Evolutionary conservation across 2,797 vertebrate species (phyloP), one percentile per base, ranked within the genome.

Genomic region (Neomorphus geoffroyi): DNA sequence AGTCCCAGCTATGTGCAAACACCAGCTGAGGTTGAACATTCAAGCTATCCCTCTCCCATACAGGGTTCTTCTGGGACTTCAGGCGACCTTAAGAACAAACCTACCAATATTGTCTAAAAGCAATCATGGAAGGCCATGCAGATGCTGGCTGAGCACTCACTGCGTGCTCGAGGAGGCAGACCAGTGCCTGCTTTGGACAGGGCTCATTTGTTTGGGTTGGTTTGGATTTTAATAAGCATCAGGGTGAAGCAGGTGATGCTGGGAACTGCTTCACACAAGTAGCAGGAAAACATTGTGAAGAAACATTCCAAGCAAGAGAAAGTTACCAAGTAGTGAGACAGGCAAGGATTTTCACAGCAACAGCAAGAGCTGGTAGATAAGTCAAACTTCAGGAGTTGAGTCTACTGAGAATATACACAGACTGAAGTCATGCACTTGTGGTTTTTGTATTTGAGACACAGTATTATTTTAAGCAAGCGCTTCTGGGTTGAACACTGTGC

Each of bases 141-240:
- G 37, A 4, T 1, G 8, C 54, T 7, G 53, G 18, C 37, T 32
- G 45, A n/a, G 50, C 48, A 4, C 5, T 14, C 53, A 1, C 17
- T 19, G 75, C 50, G 30, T 9, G 9, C 56, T 18, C 50, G 16
- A 41, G 17, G 51, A 41, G n/a, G 23, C 73, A 54, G 54, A 21
- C 5, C 62, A 2, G 5, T 0, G 17, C 11, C 70, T 62, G 50
- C 39, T 46, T 16, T 7, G 18, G 8, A 13, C 56, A 1, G 7
- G 10, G 6, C 65, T 48, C 2, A 0, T 14, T 50, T 53, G 24
- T 16, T 45, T 0, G 3, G n/a, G 7, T 22, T 11, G 33, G 51
- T 53, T 41, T 22, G 80, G 33, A 26, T 32, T 51, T 39, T 10
- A 35, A n/a, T 0, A 2, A 2, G 22, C 6, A 4, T 17, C 1